phyloP scores from a whole-genome alignment of 2,113 vertebrate species.

The Pedionomus torquatus region DNA sequence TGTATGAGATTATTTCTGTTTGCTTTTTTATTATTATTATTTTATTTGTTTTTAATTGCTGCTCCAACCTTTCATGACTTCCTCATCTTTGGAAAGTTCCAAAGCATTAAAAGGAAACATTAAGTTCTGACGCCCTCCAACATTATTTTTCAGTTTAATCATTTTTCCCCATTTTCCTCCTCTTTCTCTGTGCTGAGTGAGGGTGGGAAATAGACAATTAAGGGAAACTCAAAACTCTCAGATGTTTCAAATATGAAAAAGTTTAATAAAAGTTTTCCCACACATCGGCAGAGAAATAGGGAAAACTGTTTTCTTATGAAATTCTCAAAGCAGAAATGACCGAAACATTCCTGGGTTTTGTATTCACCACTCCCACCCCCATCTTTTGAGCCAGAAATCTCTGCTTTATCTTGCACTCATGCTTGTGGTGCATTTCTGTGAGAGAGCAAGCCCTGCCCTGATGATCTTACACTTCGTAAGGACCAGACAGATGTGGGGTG shows the following conservation, averaged over 20 bases:
- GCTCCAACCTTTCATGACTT: slow-evolving; percentile 61
- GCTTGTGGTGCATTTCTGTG: not conserved
- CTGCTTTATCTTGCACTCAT: not conserved
- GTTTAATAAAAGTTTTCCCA: slow-evolving; percentile 47
- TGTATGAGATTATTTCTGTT: not conserved
- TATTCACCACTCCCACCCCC: slow-evolving; percentile 10
- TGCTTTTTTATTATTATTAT: not conserved
- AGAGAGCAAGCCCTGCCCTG: slow-evolving; percentile 20
- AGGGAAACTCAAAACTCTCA: slow-evolving; percentile 58
- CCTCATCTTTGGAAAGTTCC: slow-evolving; percentile 39
- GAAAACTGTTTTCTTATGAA: slow-evolving; percentile 18
- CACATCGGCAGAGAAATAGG: not conserved
- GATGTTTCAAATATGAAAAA: slow-evolving; percentile 55
- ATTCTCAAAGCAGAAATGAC: not conserved
- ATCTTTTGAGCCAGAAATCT: not conserved
- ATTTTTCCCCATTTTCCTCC: slow-evolving; percentile 43
- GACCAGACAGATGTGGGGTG: not conserved
- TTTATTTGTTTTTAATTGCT: slow-evolving; percentile 51
- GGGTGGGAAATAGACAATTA: slow-evolving; percentile 56
- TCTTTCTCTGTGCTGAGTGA: slow-evolving; percentile 38
- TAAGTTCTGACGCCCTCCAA: slow-evolving; percentile 33
- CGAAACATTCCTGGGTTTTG: slow-evolving; percentile 31
- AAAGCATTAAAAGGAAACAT: slow-evolving; percentile 58
- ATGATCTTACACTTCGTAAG: not conserved
- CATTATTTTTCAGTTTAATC: slow-evolving; percentile 54